A percentile compares a stretch with the other conserved stretches of the same genome.
These are phyloP conservation scores for Apodemia mormo DNA, from an alignment of 2,888 invertebrate genomes.

Conservation along the genomic window DNA sequence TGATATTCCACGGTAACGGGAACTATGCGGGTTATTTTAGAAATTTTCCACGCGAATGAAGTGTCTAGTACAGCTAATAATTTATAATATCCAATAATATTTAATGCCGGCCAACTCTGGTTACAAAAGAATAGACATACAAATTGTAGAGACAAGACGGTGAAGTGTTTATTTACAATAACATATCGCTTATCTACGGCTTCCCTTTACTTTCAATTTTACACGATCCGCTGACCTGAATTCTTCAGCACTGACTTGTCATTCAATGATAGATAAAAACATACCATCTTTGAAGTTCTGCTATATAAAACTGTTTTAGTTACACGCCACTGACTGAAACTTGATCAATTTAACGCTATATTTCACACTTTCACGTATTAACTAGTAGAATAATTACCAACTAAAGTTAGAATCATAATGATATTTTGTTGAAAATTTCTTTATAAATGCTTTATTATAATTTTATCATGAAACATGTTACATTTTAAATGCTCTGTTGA, in stretches of 20 bases:
- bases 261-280: constrained; percentile 10
- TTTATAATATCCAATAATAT: too few relatives aligned
- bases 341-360: constrained; percentile 4
- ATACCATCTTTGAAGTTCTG: not conserved
- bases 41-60: too few relatives aligned
- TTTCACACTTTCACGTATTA: constrained; percentile 25
- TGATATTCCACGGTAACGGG: too few relatives aligned
- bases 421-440: not conserved
- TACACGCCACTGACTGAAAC: not conserved
- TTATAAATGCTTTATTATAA: too few relatives aligned
- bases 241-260: constrained; percentile 10
- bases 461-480: too few relatives aligned
- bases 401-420: not conserved
- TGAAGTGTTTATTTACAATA: constrained; percentile 3
- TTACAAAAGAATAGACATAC: too few relatives aligned
- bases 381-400: not conserved
- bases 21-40: too few relatives aligned
- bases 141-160: too few relatives aligned
- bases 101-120: too few relatives aligned
- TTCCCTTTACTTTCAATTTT: constrained; percentile 29
- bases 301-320: not conserved
- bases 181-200: constrained; percentile 24
- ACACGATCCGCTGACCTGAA: constrained; percentile 27
- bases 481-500: too few relatives aligned
- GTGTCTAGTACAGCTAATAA: too few relatives aligned